Evolutionary conservation across 2,888 invertebrate genomes (phyloP), one percentile per base, ranked within the genome.

Genomic region (Drosophila tanythrix): DNA sequence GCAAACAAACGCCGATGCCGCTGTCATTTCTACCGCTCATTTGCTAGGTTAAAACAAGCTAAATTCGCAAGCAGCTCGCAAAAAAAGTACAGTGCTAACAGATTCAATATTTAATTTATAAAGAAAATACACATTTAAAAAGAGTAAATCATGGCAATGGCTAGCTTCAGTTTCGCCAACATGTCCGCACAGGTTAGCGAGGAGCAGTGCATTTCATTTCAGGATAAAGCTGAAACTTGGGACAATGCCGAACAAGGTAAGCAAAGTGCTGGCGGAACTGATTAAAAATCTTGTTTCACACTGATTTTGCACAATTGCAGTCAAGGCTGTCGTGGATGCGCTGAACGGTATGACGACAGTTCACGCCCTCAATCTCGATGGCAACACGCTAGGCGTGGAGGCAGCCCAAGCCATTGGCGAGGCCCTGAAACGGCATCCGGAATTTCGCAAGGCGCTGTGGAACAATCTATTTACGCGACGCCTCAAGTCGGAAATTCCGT

Each of bases 381-480:
- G 99, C 10, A 99, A 99, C 92, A 98, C 99, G 0, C 94, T 99
- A 29, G 99, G 99, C 0, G 97, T 98, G 15, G 96, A 96, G 21
- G 99, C 98, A 0, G 97, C 99, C 0, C 95, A 96, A 90, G 97
- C 95, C 1, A 96, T 99, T 64, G 97, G 97, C 0, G 95, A 96
- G 89, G 96, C 97, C 0, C 93, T 99, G 51, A 95, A 96, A 82
- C 94, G 94, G 25, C 97, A 97, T 83, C 96, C 96, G 0, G 96
- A 97, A 91, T 95, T 97, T 75, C 94, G 96, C 76, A 95, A 96
- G 90, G 98, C 98, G 0, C 93, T 97, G 63, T 99, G 99, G 97
- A 98, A 98, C 71, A 99, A 99, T 91, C 96, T 99, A 95, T 99
- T 99, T 92, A 99, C 99, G 0, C 97, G 99, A 0, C 94, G 99